These are phyloP conservation scores for Thysanoteuthis rhombus DNA, from an alignment of 2,888 invertebrate genomes.

Conservation along the genomic window DNA sequence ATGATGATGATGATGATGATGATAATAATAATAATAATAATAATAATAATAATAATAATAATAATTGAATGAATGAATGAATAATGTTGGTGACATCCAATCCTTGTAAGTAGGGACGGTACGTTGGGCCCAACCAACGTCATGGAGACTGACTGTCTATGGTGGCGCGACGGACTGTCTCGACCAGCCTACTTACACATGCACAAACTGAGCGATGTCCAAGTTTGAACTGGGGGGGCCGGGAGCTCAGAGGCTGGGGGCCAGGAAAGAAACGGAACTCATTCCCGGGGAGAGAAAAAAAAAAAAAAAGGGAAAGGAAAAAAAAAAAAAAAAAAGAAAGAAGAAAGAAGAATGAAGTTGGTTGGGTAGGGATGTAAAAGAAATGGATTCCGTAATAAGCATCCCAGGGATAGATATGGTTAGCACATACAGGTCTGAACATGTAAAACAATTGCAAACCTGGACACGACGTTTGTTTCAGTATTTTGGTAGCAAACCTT, in stretches of 20 bases:
- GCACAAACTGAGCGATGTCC: neutral
- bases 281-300: neutral
- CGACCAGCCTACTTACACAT: slow-evolving; percentile 12
- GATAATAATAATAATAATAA: neutral
- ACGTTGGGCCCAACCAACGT: neutral
- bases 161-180: neutral
- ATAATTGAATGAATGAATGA: neutral
- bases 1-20: neutral
- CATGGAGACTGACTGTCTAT: neutral
- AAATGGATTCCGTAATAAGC: neutral
- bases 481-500: neutral
- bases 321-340: neutral
- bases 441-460: neutral
- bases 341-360: neutral
- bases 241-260: neutral
- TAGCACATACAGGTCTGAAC: neutral
- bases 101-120: neutral
- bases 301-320: neutral
- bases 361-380: neutral
- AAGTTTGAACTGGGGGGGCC: neutral
- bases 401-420: neutral
- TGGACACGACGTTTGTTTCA: neutral
- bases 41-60: neutral
- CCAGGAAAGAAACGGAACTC: neutral
- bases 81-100: neutral